These are phyloP conservation scores for Onychorhynchus coronatus DNA, from an alignment of 2,113 vertebrate species.

Conservation along the genomic window DNA sequence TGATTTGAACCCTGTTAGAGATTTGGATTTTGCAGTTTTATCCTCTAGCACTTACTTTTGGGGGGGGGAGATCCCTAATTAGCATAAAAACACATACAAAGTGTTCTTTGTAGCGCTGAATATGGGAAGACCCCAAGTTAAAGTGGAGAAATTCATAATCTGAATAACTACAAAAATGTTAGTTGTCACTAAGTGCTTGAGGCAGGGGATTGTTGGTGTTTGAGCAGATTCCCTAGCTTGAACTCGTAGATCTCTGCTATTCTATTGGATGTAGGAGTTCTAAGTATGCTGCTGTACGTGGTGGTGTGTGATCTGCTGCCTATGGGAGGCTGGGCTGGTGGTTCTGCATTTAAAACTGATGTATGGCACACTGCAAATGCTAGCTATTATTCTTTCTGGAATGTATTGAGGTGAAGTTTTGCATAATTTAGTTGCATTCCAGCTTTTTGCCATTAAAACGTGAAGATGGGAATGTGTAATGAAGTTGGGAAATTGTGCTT, in stretches of 20 bases:
- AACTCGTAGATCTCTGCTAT: not conserved
- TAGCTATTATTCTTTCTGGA: not conserved
- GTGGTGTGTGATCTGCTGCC: not conserved
- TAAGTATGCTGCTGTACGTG: not conserved
- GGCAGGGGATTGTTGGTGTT: not conserved
- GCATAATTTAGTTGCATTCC: not conserved
- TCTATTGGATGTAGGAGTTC: not conserved
- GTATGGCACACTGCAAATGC: fast-evolving
- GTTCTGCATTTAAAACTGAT: not conserved
- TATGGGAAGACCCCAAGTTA: not conserved
- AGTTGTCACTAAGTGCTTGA: not conserved
- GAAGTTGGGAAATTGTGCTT: not conserved
- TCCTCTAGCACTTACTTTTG: not conserved
- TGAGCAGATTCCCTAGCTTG: not conserved
- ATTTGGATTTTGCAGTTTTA: not conserved
- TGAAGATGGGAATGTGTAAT: too few species aligned
- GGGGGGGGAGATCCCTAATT: not conserved
- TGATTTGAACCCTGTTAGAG: not conserved
- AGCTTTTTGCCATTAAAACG: not conserved
- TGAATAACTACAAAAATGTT: not conserved
- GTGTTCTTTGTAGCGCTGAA: not conserved
- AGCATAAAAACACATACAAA: not conserved
- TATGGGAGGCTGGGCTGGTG: not conserved
- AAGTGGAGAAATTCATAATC: not conserved
- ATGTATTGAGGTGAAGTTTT: not conserved